A percentile compares a stretch with the other conserved stretches of the same genome.
Evolutionary conservation across 2,888 invertebrate species (phyloP).

Genomic region (Dyspetes luteomarginatus): DNA sequence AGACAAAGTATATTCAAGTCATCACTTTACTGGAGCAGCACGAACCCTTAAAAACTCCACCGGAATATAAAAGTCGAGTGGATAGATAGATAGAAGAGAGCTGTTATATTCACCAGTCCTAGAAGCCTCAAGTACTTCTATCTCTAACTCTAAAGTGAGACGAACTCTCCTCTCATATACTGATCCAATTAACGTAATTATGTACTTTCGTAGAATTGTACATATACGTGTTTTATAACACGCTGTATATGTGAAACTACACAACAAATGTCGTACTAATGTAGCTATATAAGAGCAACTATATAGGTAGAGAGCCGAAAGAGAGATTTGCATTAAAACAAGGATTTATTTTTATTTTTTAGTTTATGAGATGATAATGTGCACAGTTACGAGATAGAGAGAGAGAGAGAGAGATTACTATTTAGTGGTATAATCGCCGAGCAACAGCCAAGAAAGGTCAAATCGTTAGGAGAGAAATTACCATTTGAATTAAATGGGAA

Average conservation of each 20-base stretch:
- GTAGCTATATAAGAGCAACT: neutral
- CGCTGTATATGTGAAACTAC: neutral
- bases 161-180: constrained; percentile 15
- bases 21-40: constrained; percentile 15
- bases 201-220: constrained; percentile 18
- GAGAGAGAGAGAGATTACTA: no score
- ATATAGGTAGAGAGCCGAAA: neutral
- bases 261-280: neutral
- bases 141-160: constrained; percentile 34
- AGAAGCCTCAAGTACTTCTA: constrained; percentile 26
- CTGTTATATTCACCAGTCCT: neutral
- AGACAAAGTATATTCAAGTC: constrained; percentile 15
- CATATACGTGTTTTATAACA: neutral
- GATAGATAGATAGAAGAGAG: constrained; percentile 13
- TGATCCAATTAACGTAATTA: constrained; percentile 61
- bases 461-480: neutral
- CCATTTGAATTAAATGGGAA: neutral
- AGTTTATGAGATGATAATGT: constrained; percentile 6
- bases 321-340: neutral
- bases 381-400: neutral
- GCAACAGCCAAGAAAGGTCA: neutral
- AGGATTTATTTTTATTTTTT: neutral
- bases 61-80: constrained; percentile 36
- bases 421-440: neutral
- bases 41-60: constrained; percentile 50